These are phyloP conservation scores for Iguana delicatissima DNA, from an alignment of 2,797 vertebrate genomes.

Conservation along the genomic window DNA sequence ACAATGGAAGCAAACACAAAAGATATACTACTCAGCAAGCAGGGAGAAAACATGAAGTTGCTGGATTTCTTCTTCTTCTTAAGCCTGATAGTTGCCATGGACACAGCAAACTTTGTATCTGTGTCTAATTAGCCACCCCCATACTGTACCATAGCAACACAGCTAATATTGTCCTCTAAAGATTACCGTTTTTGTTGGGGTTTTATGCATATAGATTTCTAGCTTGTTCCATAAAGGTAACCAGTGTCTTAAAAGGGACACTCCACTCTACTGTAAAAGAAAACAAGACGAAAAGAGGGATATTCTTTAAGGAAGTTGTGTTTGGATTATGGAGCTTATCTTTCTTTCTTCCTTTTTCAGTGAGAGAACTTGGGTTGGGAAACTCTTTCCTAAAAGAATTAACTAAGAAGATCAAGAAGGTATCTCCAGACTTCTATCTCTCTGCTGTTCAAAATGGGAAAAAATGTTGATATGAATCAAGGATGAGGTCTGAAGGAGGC, in stretches of 20 bases:
- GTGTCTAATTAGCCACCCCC: slow-evolving; percentile 64
- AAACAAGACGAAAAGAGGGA: slow-evolving; percentile 44
- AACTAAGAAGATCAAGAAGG: not conserved
- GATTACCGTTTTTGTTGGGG: slow-evolving; percentile 5
- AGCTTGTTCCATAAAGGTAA: not conserved
- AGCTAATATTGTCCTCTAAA: slow-evolving; percentile 65
- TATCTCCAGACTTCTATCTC: slow-evolving; percentile 16
- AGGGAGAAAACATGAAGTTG: slow-evolving; percentile 35
- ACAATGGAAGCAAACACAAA: slow-evolving; percentile 43
- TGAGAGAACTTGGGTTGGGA: slow-evolving; percentile 48
- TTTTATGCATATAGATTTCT: slow-evolving; percentile 47
- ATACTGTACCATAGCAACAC: slow-evolving; percentile 70
- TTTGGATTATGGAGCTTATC: slow-evolving; percentile 52
- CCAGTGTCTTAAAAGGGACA: slow-evolving; percentile 2
- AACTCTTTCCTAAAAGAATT: slow-evolving; percentile 40
- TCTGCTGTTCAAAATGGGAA: slow-evolving; percentile 20
- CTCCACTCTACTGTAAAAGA: slow-evolving; percentile 38
- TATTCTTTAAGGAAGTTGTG: slow-evolving; percentile 34
- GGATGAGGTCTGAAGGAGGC: slow-evolving; percentile 21
- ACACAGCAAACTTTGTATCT: slow-evolving; percentile 53
- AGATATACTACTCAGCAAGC: slow-evolving; percentile 33
- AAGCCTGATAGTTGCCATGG: slow-evolving; percentile 60
- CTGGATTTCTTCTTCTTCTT: slow-evolving; percentile 29
- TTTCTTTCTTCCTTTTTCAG: not conserved
- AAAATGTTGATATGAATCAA: slow-evolving; percentile 60